These are phyloP conservation scores for Daubentonia madagascariensis DNA, from an alignment of 2,113 vertebrate species.

Conservation along the genomic window DNA sequence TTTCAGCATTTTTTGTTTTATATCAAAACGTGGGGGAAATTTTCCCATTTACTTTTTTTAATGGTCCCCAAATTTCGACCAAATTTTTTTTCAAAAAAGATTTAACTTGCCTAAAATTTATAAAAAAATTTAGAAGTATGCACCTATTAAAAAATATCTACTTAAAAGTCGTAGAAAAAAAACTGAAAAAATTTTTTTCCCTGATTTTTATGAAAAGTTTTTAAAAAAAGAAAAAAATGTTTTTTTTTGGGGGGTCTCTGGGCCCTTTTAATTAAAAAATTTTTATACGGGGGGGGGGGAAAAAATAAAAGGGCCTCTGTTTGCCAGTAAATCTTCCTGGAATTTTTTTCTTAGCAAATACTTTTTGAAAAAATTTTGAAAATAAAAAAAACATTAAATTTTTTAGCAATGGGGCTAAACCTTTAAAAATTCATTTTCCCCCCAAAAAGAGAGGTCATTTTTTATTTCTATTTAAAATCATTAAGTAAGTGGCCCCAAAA, in stretches of 20 bases:
- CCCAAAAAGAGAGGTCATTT: background rate
- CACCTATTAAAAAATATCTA: background rate
- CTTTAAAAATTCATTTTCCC: slow-evolving; percentile 27
- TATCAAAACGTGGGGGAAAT: slow-evolving; percentile 16
- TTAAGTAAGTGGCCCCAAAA: background rate
- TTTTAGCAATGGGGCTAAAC: slow-evolving; percentile 41
- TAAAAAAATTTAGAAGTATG: background rate
- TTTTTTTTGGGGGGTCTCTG: too few species aligned
- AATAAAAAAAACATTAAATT: background rate
- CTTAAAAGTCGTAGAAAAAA: background rate
- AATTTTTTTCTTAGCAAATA: slow-evolving; percentile 10
- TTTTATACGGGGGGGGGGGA: background rate
- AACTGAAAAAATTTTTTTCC: background rate
- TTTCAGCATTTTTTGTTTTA: slow-evolving; percentile 23
- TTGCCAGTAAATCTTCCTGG: slow-evolving; percentile 15
- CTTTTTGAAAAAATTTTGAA: slow-evolving; percentile 33
- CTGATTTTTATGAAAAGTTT: background rate
- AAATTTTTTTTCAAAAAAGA: background rate
- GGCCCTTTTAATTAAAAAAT: slow-evolving; percentile 23
- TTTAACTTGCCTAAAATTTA: background rate
- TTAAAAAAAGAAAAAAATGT: too few species aligned
- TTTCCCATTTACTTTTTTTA: background rate
- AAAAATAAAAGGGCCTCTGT: slow-evolving; percentile 14
- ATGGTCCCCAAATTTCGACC: background rate
- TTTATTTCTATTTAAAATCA: background rate